Evolutionary conservation across 2,797 vertebrate species (phyloP).

Genomic region (Lates japonicus): DNA sequence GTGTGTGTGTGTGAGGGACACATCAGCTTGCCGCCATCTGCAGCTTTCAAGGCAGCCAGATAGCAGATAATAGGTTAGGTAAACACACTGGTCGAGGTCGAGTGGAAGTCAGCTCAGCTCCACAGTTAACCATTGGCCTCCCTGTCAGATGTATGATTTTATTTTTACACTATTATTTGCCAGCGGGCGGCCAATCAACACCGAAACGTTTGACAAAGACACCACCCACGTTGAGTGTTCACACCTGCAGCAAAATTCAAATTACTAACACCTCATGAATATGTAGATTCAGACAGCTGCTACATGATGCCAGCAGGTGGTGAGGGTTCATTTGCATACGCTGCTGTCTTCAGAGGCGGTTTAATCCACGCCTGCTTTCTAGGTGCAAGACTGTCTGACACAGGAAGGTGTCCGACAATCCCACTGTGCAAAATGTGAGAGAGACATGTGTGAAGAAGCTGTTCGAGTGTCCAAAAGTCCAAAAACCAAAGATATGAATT

Average conservation of each 20-base stretch:
- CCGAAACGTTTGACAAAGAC: slow-evolving; percentile 13
- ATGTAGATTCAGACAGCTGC: slow-evolving; percentile 61
- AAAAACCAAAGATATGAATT: neutral
- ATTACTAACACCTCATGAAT: slow-evolving; percentile 52
- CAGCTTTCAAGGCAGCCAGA: slow-evolving; percentile 59
- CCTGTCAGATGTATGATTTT: neutral
- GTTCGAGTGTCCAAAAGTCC: too few relatives aligned
- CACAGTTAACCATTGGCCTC: slow-evolving; percentile 35
- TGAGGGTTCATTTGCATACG: slow-evolving; percentile 29
- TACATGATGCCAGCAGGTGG: slow-evolving; percentile 31
- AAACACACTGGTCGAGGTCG: slow-evolving; percentile 53
- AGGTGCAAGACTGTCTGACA: slow-evolving; percentile 26
- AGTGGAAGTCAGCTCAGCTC: slow-evolving; percentile 21
- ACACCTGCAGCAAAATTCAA: slow-evolving; percentile 46
- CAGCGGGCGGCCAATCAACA: slow-evolving; percentile 24
- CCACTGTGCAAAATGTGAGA: neutral
- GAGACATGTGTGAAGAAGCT: neutral
- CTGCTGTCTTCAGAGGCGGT: slow-evolving; percentile 9
- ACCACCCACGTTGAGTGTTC: neutral
- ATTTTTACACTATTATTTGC: neutral
- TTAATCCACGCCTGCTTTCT: neutral
- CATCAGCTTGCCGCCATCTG: slow-evolving; percentile 41
- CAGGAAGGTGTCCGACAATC: slow-evolving; percentile 5
- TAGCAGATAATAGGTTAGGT: slow-evolving; percentile 61
- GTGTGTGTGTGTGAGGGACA: slow-evolving; percentile 20